Percentiles rank a stretch among this genome's conserved stretches.
Evolutionary conservation across 2,797 vertebrate genomes (phyloP).

Genomic region (Xenops minutus): DNA sequence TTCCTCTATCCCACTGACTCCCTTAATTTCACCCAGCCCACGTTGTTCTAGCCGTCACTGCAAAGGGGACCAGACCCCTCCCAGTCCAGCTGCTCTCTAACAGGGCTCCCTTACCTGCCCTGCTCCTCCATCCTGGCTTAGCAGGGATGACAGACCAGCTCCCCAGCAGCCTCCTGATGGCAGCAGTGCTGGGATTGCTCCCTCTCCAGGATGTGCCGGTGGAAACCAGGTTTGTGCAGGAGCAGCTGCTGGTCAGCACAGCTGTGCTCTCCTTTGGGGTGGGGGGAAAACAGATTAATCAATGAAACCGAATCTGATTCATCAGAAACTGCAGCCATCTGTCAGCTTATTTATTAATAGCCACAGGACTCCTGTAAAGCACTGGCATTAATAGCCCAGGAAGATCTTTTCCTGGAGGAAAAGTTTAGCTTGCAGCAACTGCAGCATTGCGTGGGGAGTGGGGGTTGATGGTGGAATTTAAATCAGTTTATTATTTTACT

Average conservation of each 20-base stretch:
- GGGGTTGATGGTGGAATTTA: neutral
- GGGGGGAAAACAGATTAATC: neutral
- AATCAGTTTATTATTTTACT: neutral
- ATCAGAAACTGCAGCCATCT: conserved; percentile 20
- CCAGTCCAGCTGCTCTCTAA: fast-evolving
- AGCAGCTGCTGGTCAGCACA: neutral
- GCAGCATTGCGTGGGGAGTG: neutral
- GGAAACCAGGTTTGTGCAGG: neutral
- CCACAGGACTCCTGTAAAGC: neutral
- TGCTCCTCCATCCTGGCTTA: neutral
- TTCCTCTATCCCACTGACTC: fast-evolving
- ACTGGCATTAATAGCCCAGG: neutral
- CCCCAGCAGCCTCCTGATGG: fast-evolving
- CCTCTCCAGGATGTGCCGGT: neutral
- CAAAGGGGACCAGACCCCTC: neutral
- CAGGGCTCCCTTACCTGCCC: neutral
- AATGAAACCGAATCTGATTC: neutral
- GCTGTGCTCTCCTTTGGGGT: neutral
- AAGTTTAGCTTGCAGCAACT: neutral
- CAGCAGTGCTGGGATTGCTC: fast-evolving
- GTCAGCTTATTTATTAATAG: conserved; percentile 51
- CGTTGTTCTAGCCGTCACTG: fast-evolving
- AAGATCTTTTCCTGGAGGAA: neutral
- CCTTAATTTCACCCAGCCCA: fast-evolving
- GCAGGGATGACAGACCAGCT: neutral